phyloP scores from a whole-genome alignment of 2,113 vertebrate genomes.

The Hypocryptadius cinnamomeus region DNA sequence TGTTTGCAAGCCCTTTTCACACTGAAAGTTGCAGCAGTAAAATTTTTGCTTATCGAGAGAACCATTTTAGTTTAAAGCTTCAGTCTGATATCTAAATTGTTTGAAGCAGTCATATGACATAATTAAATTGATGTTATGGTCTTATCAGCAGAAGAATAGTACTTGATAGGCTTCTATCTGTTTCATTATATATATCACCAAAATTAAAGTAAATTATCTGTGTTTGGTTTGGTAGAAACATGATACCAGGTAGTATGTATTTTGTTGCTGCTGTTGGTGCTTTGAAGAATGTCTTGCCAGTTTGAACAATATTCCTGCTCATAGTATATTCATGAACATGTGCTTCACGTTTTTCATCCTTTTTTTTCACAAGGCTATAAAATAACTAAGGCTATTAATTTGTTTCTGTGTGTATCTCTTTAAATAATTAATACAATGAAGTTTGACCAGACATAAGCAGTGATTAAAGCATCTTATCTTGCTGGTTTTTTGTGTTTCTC shows the following conservation, averaged over 20 bases:
- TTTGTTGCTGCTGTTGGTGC: background rate
- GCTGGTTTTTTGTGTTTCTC: background rate
- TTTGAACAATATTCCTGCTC: background rate
- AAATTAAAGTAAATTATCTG: slow-evolving; percentile 17
- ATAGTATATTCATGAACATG: background rate
- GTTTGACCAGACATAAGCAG: background rate
- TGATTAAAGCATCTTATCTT: background rate
- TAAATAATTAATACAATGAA: slow-evolving; percentile 49
- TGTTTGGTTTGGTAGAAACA: slow-evolving; percentile 3
- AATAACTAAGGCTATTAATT: slow-evolving; percentile 35
- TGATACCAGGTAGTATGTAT: background rate
- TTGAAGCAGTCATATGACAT: slow-evolving; percentile 23
- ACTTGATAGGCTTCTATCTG: background rate
- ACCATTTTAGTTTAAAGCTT: slow-evolving; percentile 56
- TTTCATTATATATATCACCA: background rate
- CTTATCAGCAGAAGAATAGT: background rate
- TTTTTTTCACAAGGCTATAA: background rate
- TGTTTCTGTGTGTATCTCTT: background rate
- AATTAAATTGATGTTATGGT: slow-evolving; percentile 49
- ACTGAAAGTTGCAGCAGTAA: slow-evolving; percentile 78
- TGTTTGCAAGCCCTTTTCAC: slow-evolving; percentile 91
- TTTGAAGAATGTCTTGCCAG: background rate
- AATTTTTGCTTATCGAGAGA: slow-evolving; percentile 62
- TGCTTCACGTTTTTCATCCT: background rate
- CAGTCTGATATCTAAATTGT: slow-evolving; percentile 59